These are phyloP conservation scores for Carassius auratus DNA, from an alignment of 2,113 vertebrate genomes.

Conservation along the genomic window DNA sequence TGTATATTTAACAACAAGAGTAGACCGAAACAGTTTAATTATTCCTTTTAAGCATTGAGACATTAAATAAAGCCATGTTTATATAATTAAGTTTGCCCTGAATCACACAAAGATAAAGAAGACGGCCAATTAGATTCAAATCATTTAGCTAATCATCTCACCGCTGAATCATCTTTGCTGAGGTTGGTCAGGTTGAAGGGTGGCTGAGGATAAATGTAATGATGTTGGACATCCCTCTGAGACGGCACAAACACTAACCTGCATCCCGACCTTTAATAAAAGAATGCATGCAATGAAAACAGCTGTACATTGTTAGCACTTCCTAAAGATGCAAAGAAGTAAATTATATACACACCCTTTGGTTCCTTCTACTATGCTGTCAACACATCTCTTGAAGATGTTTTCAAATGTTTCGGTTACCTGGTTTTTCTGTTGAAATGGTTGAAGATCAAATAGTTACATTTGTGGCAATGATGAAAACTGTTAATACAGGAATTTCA, in stretches of 20 bases:
- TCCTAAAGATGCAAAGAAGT: neutral
- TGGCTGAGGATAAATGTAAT: constrained; percentile 87
- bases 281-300: neutral
- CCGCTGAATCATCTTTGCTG: constrained; percentile 80
- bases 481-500: neutral
- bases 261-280: constrained; percentile 68
- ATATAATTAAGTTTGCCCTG: neutral
- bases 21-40: neutral
- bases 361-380: constrained; percentile 86
- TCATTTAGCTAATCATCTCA: constrained; percentile 57
- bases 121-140: neutral
- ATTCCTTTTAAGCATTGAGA: neutral
- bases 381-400: constrained; percentile 83
- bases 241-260: constrained; percentile 87
- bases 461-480: neutral
- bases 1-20: neutral
- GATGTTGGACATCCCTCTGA: constrained; percentile 84
- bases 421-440: constrained; percentile 79
- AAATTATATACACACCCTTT: constrained; percentile 72
- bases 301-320: neutral
- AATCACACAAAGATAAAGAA: neutral
- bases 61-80: neutral
- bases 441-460: neutral
- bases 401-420: constrained; percentile 81
- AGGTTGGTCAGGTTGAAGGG: constrained; percentile 77